These are phyloP conservation scores for Phylloscopus whistleri DNA, from an alignment of 2,113 vertebrate genomes.

Conservation along the genomic window DNA sequence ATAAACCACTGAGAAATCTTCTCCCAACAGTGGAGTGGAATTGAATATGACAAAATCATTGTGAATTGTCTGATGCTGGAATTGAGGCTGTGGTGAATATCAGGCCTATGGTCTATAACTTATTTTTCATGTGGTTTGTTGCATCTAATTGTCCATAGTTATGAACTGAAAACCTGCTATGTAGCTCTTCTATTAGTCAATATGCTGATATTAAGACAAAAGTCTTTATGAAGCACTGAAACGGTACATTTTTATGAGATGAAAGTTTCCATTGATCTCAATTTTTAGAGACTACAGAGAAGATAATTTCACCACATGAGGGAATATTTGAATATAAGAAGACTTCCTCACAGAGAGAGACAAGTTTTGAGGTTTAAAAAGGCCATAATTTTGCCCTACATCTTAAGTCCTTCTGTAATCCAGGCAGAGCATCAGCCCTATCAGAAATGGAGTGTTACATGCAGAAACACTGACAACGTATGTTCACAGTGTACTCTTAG, in stretches of 20 bases:
- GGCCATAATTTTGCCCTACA: background rate
- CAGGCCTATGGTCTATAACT: no score
- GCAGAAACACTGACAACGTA: background rate
- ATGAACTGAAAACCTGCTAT: background rate
- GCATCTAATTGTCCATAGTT: background rate
- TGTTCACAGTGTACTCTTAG: background rate
- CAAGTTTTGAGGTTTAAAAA: background rate
- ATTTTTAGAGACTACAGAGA: background rate
- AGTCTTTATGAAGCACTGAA: background rate
- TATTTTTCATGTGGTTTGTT: background rate
- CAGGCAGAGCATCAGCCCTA: background rate
- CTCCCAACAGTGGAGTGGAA: background rate
- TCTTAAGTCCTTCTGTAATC: background rate
- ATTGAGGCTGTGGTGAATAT: background rate
- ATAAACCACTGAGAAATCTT: background rate
- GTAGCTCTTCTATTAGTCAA: background rate
- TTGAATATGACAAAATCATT: background rate
- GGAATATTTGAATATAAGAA: background rate
- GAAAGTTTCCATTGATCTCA: background rate
- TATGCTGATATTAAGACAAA: constrained; percentile 15
- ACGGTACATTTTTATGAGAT: background rate
- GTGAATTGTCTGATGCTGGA: background rate
- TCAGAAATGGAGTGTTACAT: background rate
- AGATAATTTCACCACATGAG: background rate
- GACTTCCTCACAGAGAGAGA: background rate